phyloP scores from a whole-genome alignment of 1,140 invertebrate genomes.

The Drosophila yakuba region DNA sequence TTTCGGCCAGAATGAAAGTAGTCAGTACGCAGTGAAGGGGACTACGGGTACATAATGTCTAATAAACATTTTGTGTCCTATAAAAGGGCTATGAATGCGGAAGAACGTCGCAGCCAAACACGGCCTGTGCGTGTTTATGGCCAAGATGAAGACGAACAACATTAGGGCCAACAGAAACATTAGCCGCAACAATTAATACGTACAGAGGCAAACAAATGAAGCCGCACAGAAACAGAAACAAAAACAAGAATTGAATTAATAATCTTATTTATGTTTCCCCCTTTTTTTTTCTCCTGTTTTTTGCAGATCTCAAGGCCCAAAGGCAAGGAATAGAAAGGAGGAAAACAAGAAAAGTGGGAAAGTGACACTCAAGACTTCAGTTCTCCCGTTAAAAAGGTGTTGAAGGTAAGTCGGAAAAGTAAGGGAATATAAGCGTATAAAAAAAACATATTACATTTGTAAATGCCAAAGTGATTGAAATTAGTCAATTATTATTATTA shows the following conservation, averaged over 20 bases:
- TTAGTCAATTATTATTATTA: too few relatives aligned
- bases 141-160: slow-evolving; percentile 41
- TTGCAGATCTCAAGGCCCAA: slow-evolving; percentile 31
- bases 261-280: slow-evolving; percentile 52
- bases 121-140: slow-evolving; percentile 77
- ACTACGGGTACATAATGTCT: slow-evolving; percentile 63
- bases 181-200: slow-evolving; percentile 71
- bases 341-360: not conserved
- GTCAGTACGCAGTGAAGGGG: too few relatives aligned
- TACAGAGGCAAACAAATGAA: slow-evolving; percentile 38
- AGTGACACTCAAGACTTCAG: slow-evolving; percentile 6
- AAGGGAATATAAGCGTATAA: not conserved
- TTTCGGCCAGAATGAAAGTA: slow-evolving; percentile 19
- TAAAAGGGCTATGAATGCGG: slow-evolving; percentile 63
- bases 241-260: slow-evolving; percentile 69
- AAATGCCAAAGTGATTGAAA: too few relatives aligned
- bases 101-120: slow-evolving; percentile 72
- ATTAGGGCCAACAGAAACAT: slow-evolving; percentile 32
- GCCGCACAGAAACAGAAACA: slow-evolving; percentile 6
- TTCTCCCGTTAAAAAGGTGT: not conserved
- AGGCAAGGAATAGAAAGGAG: not conserved
- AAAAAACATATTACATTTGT: too few relatives aligned
- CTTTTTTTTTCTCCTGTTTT: not conserved
- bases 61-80: slow-evolving; percentile 76
- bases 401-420: not conserved